Base-by-base conservation (phyloP, 2,113 vertebrate genomes). In the Microtus montanus region DNA sequence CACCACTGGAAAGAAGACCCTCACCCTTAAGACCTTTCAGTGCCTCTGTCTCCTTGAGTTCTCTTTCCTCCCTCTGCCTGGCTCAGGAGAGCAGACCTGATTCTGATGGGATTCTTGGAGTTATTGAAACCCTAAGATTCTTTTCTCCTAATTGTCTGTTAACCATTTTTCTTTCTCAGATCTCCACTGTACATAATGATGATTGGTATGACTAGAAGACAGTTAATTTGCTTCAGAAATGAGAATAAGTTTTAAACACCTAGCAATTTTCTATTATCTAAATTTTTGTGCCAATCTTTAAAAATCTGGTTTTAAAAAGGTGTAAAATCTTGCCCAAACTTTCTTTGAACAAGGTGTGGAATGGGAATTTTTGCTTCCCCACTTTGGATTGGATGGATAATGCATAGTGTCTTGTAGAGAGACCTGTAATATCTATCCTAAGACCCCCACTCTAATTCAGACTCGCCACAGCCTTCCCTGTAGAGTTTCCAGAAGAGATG, bases 191-290 rank as follows among this genome's bases (percentile, higher is more conserved):
- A 10, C 70, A 75, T 92, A 82, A 28, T 89, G 64, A 68, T 96
- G 20, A 41, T 84, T 85, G 38, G 7, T 82, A 38, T 3, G 77
- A 85, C 38, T 64, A 61, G 30, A 85, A 80, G 47, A 82, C 4
- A 74, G 28, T 77, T 33, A 10, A 35, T 92, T 93, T 96, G 38
- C 35, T 92, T 93, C 64, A 87, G 54, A 75, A 96, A 92, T 91
- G 74, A 74, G 82, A 54, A 71, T 82, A 71, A 93, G 89, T 87
- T 79, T 82, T 90, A 83, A 83, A 64, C 7, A 54, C 38, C 6
- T 79, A 70, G n/a, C 8, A 78, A 8, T 83, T 97, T 85, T 14
- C 15, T 66, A 95, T 61, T 93, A 58, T 87, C 96, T 71, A 71
- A 1, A 61, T 35, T 71, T 96, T 95, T 96, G 41, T 93, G 38